Percentiles rank a stretch among this genome's conserved stretches.
phyloP scores from a whole-genome alignment of 37 sponge, comb jelly and placozoan species.

The Hormiphora californensis region DNA sequence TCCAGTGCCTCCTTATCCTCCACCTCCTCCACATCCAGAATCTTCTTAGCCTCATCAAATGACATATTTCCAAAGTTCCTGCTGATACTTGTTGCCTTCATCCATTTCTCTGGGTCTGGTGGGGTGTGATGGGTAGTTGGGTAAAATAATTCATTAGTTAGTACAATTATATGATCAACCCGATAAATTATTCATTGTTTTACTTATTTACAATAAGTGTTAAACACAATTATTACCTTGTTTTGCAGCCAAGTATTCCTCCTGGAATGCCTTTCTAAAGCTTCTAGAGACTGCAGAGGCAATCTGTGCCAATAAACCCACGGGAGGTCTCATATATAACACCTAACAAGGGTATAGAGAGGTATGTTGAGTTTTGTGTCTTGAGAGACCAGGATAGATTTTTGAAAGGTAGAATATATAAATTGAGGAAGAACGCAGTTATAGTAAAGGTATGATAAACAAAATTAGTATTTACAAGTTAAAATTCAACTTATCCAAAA shows the following conservation, averaged over 20 bases:
- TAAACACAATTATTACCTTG: too few species aligned
- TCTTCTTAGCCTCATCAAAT: constrained; percentile 3
- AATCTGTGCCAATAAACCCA: not conserved
- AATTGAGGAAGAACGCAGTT: not conserved
- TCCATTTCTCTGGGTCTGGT: constrained; percentile 41
- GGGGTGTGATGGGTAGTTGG: too few species aligned
- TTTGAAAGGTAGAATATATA: too few species aligned
- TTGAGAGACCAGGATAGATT: too few species aligned
- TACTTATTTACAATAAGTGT: too few species aligned
- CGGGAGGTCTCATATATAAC: not conserved
- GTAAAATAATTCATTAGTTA: too few species aligned
- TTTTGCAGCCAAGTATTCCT: not conserved
- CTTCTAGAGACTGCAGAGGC: not conserved
- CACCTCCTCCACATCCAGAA: not conserved
- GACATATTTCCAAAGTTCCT: constrained; percentile 24
- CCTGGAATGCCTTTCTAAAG: constrained; percentile 26
- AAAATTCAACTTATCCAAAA: not conserved
- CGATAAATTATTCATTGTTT: too few species aligned
- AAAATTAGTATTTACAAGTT: not conserved
- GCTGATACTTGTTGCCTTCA: not conserved
- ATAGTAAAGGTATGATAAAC: not conserved
- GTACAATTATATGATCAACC: too few species aligned
- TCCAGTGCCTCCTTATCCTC: not conserved
- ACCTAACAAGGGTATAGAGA: too few species aligned
- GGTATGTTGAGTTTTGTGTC: too few species aligned